These are phyloP conservation scores for Eudyptes chrysolophus DNA, from an alignment of 2,113 vertebrate genomes.

Conservation along the genomic window DNA sequence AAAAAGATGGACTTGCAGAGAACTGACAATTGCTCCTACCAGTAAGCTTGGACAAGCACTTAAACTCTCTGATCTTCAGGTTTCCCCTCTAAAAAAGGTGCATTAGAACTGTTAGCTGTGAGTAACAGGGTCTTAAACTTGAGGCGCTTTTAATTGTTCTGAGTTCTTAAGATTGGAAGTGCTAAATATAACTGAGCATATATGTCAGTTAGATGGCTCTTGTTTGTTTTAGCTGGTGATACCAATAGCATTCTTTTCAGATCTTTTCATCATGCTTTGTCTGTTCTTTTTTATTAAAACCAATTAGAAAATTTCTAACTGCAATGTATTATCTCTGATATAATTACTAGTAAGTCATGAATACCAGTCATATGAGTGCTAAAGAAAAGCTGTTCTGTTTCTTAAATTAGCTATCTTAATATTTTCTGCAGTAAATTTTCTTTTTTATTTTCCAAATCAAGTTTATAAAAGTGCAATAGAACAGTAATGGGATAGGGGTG, in stretches of 20 bases:
- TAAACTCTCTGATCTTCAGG: background rate
- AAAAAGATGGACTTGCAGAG: background rate
- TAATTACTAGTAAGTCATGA: conserved; percentile 52
- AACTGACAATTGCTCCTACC: background rate
- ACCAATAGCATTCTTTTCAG: background rate
- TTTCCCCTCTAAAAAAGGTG: background rate
- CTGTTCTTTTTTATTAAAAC: conserved; percentile 32
- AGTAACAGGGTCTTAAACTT: background rate
- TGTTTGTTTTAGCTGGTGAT: background rate
- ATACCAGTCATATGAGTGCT: background rate
- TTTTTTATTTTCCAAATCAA: conserved; percentile 33
- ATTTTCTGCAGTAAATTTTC: conserved; percentile 34
- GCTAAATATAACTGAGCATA: background rate
- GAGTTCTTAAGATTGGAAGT: background rate
- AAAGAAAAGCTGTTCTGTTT: conserved; percentile 52
- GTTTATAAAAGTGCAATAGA: conserved; percentile 5
- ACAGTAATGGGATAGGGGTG: conserved; percentile 5
- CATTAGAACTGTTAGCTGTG: background rate
- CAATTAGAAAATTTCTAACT: conserved; percentile 30
- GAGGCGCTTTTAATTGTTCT: background rate
- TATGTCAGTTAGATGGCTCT: background rate
- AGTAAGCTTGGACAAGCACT: background rate
- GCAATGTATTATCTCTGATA: conserved; percentile 31
- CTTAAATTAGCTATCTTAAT: conserved; percentile 50
- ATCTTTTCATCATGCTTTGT: conserved; percentile 23